A percentile compares a stretch with the other conserved stretches of the same genome.
Evolutionary conservation across 2,888 invertebrate species (phyloP).

Genomic region (Himalopsyche anomala): DNA sequence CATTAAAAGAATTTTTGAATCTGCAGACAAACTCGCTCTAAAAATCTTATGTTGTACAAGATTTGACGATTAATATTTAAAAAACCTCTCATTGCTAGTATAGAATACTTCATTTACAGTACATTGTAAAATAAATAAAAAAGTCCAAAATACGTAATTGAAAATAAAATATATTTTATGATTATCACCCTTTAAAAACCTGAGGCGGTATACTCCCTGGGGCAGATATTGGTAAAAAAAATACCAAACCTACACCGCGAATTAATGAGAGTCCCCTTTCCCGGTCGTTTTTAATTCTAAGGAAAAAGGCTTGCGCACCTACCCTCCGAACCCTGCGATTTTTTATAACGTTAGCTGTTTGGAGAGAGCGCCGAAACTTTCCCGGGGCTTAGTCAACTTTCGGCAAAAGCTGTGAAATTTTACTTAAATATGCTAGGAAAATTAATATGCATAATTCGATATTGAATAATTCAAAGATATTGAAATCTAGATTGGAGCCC

Average conservation of each 20-base stretch:
- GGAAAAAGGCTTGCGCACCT: conserved; percentile 37
- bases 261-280: conserved; percentile 51
- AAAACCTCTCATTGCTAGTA: no score
- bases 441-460: conserved; percentile 36
- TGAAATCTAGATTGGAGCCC: not conserved
- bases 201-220: not conserved
- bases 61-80: no score
- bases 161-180: not conserved
- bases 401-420: conserved; percentile 34
- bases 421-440: conserved; percentile 34
- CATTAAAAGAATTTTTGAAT: no score
- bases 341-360: conserved; percentile 35
- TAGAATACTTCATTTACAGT: no score
- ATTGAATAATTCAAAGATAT: conserved; percentile 31
- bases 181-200: conserved; percentile 35
- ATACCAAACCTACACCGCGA: conserved; percentile 45
- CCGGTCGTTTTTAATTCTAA: conserved; percentile 51
- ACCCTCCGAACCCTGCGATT: conserved; percentile 23
- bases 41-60: no score
- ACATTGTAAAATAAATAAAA: no score
- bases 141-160: no score
- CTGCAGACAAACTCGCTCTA: no score
- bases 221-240: conserved; percentile 41
- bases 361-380: conserved; percentile 1
- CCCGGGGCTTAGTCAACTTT: not conserved